Base-by-base conservation (phyloP, 2,888 invertebrate species). In the Brachylomia viminalis region DNA sequence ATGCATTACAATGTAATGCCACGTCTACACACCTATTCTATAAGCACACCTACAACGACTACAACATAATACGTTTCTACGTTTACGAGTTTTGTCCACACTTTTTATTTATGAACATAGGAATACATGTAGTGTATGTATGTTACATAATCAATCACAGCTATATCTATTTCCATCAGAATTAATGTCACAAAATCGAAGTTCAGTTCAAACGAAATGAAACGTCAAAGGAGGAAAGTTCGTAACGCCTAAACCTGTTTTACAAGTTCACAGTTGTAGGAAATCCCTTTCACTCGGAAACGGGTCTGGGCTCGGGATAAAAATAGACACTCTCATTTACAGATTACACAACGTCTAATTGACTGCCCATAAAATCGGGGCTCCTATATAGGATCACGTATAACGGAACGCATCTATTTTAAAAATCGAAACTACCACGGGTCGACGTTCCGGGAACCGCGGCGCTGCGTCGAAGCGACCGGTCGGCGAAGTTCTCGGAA, bases 381-480 rank as follows among this genome's bases (percentile, higher is more conserved):
- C 86, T 90, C 82, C 91, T 90, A 85, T 88, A 88, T 90, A 87
- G 86, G 87, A 84, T 87, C 89, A 87, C 85, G 91, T 92, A 88
- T 93, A 95, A 95, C 93, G 93, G 94, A 94, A 93, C 92, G 93
- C 88, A 89, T 94, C 95, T 95, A 95, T 95, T 95, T 95, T 93
- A 94, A 95, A 95, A 95, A 95, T 94, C 92, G 93, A 95, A 94
- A 92, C 92, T 90, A 90, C 92, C 83, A 87, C 90, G 90, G 92
- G 90, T 92, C 92, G 92, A 85, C 88, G 89, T 95, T 95, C 95
- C 89, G 89, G 92, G 95, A 95, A 95, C 85, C 90, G 89, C 89
- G 84, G 87, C 89, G 86, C 88, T 87, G 78, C 90, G 82, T 77
- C 88, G 90, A 89, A 89, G 90, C 87, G 88, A 94, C 94, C 94